A percentile compares a stretch with the other conserved stretches of the same genome.
Conservation (phyloP, 2,888 invertebrate genomes). For the Cremastobaeus sp. region DNA sequence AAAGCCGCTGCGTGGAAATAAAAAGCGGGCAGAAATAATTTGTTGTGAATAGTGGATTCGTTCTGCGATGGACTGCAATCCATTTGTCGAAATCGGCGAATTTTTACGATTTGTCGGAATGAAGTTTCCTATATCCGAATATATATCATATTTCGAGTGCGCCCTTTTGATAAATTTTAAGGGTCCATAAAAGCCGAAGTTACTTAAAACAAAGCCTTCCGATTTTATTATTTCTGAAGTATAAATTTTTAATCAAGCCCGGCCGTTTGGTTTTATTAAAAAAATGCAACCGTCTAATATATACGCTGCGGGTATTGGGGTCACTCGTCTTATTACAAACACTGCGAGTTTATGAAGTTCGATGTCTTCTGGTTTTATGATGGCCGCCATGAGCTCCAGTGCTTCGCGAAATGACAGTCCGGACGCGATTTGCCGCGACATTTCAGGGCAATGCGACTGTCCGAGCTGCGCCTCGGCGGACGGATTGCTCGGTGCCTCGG, state of each 20-base stretch:
- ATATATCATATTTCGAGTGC: too few species aligned
- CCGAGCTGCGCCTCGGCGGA: constrained; percentile 59
- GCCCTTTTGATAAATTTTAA: too few species aligned
- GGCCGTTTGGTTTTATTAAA: constrained; percentile 42
- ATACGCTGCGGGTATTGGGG: constrained; percentile 45
- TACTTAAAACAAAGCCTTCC: too few species aligned
- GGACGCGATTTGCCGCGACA: constrained; percentile 36
- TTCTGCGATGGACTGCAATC: too few species aligned
- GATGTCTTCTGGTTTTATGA: constrained; percentile 69
- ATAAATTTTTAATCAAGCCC: constrained; percentile 48
- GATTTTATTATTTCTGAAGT: too few species aligned
- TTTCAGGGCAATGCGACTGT: constrained; percentile 64
- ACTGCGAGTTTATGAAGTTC: constrained; percentile 65
- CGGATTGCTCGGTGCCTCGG: constrained; percentile 61
- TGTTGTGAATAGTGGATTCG: too few species aligned
- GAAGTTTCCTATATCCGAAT: too few species aligned
- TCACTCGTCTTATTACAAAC: constrained; percentile 53
- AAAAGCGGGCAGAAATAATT: too few species aligned
- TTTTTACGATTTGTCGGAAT: too few species aligned
- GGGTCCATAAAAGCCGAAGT: too few species aligned
- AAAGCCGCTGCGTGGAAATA: too few species aligned
- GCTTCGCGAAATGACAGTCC: constrained; percentile 74
- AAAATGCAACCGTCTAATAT: constrained; percentile 33
- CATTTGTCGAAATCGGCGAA: too few species aligned
- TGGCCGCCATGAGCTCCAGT: constrained; percentile 73